A percentile compares a stretch with the other conserved stretches of the same genome.
phyloP scores from a whole-genome alignment of 2,113 vertebrate species.

The Microtus ochrogaster region DNA sequence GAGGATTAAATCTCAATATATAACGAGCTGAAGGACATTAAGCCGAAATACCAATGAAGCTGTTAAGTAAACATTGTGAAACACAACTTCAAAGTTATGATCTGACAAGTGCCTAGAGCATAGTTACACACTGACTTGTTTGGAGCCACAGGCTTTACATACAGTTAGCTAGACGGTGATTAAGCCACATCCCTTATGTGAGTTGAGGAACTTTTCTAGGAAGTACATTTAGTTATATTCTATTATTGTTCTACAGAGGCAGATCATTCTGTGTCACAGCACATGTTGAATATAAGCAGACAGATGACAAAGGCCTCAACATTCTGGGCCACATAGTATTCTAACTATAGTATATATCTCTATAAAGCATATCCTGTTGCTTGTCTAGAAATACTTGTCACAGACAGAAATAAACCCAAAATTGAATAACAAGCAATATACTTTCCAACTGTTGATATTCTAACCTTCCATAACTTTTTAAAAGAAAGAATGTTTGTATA shows the following conservation, averaged over 20 bases:
- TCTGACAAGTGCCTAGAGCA: background rate
- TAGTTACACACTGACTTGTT: background rate
- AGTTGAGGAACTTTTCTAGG: background rate
- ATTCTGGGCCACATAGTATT: background rate
- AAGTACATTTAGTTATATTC: background rate
- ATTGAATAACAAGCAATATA: conserved; percentile 18
- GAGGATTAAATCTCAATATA: background rate
- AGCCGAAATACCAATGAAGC: background rate
- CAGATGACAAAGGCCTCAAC: background rate
- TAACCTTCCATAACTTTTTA: background rate
- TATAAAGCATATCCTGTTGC: background rate
- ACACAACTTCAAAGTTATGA: conserved; percentile 47
- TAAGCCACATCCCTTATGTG: background rate
- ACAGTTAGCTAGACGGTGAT: background rate
- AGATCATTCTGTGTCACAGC: background rate
- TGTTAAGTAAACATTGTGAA: conserved; percentile 27
- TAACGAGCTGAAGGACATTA: background rate
- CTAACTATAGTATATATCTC: background rate
- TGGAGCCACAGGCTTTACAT: background rate
- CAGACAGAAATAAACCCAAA: conserved; percentile 44
- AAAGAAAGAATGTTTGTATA: background rate
- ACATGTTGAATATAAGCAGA: background rate
- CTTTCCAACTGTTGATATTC: conserved; percentile 28
- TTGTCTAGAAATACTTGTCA: background rate
- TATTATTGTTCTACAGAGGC: background rate